Conservation (phyloP, 1,140 invertebrate genomes). For the Drosophila quadrilineata region DNA sequence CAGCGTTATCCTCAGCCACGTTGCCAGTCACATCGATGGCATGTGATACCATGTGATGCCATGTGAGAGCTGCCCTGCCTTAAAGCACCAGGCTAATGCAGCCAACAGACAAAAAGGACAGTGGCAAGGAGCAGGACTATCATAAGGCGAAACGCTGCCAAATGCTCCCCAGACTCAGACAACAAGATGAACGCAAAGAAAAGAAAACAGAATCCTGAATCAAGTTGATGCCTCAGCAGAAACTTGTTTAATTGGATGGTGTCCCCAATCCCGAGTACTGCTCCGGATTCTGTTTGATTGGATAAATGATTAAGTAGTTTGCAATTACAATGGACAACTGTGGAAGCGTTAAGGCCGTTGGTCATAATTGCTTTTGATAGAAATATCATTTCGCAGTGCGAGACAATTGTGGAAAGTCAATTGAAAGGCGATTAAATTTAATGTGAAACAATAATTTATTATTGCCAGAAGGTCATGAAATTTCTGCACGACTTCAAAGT, state of each 20-base stretch:
- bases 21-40: slow-evolving; percentile 21
- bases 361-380: slow-evolving; percentile 16
- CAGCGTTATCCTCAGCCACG: slow-evolving; percentile 6
- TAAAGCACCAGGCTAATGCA: slow-evolving; percentile 67
- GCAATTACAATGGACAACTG: slow-evolving; percentile 24
- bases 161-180: slow-evolving; percentile 42
- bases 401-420: too few relatives aligned
- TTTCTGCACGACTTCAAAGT: too few relatives aligned
- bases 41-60: slow-evolving; percentile 17
- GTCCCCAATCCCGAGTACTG: not conserved
- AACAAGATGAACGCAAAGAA: not conserved
- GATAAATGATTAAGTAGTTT: slow-evolving; percentile 53
- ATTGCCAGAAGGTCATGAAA: too few relatives aligned
- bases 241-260: slow-evolving; percentile 59
- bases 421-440: too few relatives aligned
- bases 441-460: too few relatives aligned
- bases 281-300: slow-evolving; percentile 35
- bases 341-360: not conserved
- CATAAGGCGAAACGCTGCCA: slow-evolving; percentile 63
- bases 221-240: slow-evolving; percentile 36
- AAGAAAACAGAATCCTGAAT: not conserved
- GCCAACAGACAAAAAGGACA: slow-evolving; percentile 35
- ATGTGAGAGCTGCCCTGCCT: slow-evolving; percentile 52
- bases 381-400: not conserved
- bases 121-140: slow-evolving; percentile 44